Percentiles rank a stretch among this genome's conserved stretches.
Conservation (phyloP, 2,113 vertebrate genomes). For the Nothobranchius kuhntae region DNA sequence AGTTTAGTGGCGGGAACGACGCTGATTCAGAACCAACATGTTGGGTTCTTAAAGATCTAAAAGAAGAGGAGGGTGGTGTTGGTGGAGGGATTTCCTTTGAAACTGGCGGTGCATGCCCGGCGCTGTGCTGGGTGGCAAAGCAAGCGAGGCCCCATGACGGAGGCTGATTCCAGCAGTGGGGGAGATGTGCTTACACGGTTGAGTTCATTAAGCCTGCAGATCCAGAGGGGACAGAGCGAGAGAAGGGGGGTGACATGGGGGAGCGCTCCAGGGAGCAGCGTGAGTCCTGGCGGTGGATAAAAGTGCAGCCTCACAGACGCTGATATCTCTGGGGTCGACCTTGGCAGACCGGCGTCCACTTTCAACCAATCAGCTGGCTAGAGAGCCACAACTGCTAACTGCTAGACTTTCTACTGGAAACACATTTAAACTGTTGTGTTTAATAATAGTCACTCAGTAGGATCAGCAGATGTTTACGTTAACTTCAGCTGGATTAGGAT, state of each 20-base stretch:
- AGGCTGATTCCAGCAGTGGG: slow-evolving; percentile 56
- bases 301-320: slow-evolving; percentile 57
- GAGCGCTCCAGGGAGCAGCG: slow-evolving; percentile 63
- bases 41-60: slow-evolving; percentile 41
- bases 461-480: too few species aligned
- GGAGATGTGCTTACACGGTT: slow-evolving; percentile 71
- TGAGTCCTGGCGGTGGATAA: slow-evolving; percentile 67
- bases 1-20: too few species aligned
- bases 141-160: slow-evolving; percentile 45
- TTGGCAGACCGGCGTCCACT: slow-evolving; percentile 51
- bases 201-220: slow-evolving; percentile 73
- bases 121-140: slow-evolving; percentile 51
- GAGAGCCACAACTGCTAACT: slow-evolving; percentile 30
- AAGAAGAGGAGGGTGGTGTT: slow-evolving; percentile 27
- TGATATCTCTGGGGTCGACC: slow-evolving; percentile 72
- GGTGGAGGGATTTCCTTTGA: slow-evolving; percentile 53
- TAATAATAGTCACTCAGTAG: too few species aligned
- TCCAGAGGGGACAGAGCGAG: slow-evolving; percentile 59
- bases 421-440: not conserved
- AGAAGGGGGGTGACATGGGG: slow-evolving; percentile 37
- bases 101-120: slow-evolving; percentile 46
- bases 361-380: slow-evolving; percentile 49
- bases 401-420: not conserved
- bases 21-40: slow-evolving; percentile 39
- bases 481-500: too few species aligned